phyloP scores from a whole-genome alignment of 2,113 vertebrate genomes.

The Paradisaea rubra region DNA sequence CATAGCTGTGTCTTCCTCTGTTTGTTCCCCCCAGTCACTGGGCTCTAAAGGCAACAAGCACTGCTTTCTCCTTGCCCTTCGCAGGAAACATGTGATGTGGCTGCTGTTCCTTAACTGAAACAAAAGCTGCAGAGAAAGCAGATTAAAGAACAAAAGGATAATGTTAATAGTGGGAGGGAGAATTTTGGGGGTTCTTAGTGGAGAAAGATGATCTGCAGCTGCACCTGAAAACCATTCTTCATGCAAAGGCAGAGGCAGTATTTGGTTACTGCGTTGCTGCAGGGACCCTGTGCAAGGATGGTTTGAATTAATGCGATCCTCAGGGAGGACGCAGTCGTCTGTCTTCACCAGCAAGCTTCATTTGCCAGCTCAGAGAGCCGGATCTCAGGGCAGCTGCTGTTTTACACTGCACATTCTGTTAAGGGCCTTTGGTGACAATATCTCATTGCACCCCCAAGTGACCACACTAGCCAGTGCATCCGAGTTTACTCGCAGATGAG shows the following conservation, averaged over 20 bases:
- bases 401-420: neutral
- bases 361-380: neutral
- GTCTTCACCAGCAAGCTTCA: neutral
- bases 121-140: neutral
- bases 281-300: neutral
- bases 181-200: neutral
- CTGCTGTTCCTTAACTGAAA: neutral
- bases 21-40: neutral
- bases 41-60: neutral
- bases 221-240: neutral
- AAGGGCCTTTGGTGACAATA: neutral
- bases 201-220: neutral
- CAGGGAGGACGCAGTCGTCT: neutral
- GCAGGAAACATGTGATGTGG: neutral
- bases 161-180: neutral
- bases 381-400: neutral
- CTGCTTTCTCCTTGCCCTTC: neutral
- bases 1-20: neutral
- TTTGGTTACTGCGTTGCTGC: neutral
- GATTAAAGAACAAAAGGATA: neutral
- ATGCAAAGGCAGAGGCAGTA: neutral
- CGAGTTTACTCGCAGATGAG: neutral
- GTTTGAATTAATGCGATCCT: neutral
- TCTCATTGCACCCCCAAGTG: slow-evolving; percentile 42
- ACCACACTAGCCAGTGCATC: neutral